These are phyloP conservation scores for Marmota monax DNA, from an alignment of 2,113 vertebrate species.

Conservation along the genomic window DNA sequence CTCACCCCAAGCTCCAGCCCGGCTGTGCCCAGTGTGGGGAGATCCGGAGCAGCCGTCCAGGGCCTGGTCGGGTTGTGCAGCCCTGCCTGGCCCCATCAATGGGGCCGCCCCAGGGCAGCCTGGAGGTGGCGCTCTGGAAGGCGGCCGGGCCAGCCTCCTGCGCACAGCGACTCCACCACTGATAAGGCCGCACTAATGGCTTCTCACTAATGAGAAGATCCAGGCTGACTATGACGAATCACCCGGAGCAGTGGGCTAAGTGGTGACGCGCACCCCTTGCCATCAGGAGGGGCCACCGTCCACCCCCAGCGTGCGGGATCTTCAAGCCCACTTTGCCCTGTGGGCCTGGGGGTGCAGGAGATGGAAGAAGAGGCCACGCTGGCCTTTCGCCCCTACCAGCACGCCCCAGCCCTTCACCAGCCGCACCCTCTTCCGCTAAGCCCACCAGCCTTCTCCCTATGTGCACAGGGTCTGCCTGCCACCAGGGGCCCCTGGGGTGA, in stretches of 20 bases:
- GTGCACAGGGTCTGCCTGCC: too few species aligned
- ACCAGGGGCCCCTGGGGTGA: neutral
- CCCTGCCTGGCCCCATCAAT: too few species aligned
- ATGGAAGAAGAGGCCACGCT: fast-evolving
- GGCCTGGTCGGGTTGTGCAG: too few species aligned
- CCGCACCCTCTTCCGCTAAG: too few species aligned
- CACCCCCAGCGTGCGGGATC: neutral
- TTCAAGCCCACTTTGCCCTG: neutral
- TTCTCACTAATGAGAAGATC: conserved; percentile 99
- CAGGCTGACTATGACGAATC: conserved; percentile 97
- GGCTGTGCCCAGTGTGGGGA: fast-evolving
- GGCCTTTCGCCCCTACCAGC: neutral
- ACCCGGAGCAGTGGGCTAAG: conserved; percentile 97
- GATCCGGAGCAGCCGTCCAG: fast-evolving
- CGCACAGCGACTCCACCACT: conserved; percentile 77
- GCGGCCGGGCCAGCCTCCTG: conserved; percentile 88
- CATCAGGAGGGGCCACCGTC: conserved; percentile 84
- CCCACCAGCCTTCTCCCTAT: neutral
- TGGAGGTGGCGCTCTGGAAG: neutral
- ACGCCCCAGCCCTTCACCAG: neutral
- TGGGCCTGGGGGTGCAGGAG: neutral
- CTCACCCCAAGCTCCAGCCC: conserved; percentile 59
- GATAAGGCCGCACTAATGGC: conserved; percentile 95
- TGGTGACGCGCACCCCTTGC: conserved; percentile 95
- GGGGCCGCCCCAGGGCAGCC: neutral